A percentile compares a stretch with the other conserved stretches of the same genome.
These are phyloP conservation scores for Protosalanx chinensis DNA, from an alignment of 2,797 vertebrate species.

Conservation along the genomic window DNA sequence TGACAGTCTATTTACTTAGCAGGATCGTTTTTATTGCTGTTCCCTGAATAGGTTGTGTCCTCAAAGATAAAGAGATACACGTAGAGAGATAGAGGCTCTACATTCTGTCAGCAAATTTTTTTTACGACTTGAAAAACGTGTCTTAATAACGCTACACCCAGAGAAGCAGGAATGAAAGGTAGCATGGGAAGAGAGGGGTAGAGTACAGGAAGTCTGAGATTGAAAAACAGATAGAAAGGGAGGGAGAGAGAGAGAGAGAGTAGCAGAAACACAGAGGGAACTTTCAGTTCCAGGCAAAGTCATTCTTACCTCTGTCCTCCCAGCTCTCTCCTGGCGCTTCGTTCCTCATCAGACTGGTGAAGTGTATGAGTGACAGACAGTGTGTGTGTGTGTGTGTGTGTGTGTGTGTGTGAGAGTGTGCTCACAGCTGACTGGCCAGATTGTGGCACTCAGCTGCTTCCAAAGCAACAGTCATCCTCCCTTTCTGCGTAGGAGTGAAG, in stretches of 20 bases:
- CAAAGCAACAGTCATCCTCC: slow-evolving; percentile 19
- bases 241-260: background rate
- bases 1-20: background rate
- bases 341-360: slow-evolving; percentile 31
- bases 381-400: slow-evolving; percentile 2
- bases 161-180: background rate
- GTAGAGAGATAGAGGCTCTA: background rate
- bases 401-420: slow-evolving; percentile 13
- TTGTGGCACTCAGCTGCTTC: slow-evolving; percentile 1
- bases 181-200: too few relatives aligned
- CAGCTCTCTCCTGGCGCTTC: slow-evolving; percentile 26
- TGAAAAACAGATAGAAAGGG: background rate
- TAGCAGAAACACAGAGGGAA: background rate
- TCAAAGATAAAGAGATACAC: background rate
- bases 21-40: background rate
- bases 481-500: background rate
- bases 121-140: background rate
- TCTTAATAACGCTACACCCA: background rate
- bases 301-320: slow-evolving; percentile 38
- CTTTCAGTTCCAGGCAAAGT: background rate
- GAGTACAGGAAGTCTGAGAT: background rate
- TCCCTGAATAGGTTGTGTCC: background rate
- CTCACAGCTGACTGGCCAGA: slow-evolving; percentile 2
- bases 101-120: too few relatives aligned
- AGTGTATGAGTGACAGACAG: background rate